These are phyloP conservation scores for Pluvianellus socialis DNA, from an alignment of 2,113 vertebrate species.

Conservation along the genomic window DNA sequence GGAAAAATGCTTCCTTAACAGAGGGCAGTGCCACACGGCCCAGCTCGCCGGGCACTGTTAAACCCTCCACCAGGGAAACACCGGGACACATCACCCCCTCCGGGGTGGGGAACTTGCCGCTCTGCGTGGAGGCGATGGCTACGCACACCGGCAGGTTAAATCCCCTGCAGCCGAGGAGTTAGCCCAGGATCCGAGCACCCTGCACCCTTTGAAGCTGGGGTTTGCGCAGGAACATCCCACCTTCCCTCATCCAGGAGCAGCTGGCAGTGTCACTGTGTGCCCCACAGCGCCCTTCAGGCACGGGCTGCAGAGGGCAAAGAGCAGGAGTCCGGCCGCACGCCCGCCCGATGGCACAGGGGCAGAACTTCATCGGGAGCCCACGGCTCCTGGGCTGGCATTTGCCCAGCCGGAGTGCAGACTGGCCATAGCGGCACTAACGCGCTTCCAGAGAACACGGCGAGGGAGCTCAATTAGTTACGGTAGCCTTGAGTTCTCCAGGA, in stretches of 20 bases:
- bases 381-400: accelerated
- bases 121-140: no score
- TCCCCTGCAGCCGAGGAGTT: background rate
- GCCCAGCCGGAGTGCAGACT: background rate
- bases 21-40: accelerated
- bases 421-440: accelerated
- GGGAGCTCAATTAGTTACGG: background rate
- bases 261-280: background rate
- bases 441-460: background rate
- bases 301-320: accelerated
- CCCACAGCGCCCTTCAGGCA: background rate
- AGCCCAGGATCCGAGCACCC: accelerated
- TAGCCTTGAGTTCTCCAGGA: background rate
- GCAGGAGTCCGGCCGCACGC: background rate
- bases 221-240: background rate
- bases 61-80: background rate
- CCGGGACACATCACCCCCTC: accelerated
- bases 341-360: accelerated
- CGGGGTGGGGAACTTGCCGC: background rate
- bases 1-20: background rate
- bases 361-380: accelerated
- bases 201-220: accelerated
- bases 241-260: no score
- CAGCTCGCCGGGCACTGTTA: accelerated
- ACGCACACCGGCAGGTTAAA: background rate